Base-by-base conservation (phyloP, 1,140 invertebrate genomes). In the Bicyclus anynana region DNA sequence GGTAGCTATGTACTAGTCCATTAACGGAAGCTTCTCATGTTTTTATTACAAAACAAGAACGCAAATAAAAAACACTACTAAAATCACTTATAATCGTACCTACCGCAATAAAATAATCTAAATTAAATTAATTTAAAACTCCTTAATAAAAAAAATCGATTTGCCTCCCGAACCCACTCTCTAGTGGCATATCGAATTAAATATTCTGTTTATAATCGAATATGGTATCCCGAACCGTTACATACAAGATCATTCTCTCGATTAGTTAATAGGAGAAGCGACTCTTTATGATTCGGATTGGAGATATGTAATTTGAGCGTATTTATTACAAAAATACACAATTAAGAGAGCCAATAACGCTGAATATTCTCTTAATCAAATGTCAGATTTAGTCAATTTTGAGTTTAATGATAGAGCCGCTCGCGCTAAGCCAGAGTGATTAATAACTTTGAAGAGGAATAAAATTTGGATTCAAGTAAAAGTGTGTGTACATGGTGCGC, bases 381-480 rank as follows among this genome's bases (percentile, higher is more conserved):
- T 62, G 84, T 87, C 84, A 69, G 84, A 84, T 87, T 85, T 84
- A 73, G 79, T 69, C 62, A 80, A 79, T 83, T 79, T 81, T 77
- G 72, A 67, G 60, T 78, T 74, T 80, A 87, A 83, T 86, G 72
- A 83, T 80, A 79, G 73, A 62, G 69, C 70, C 74, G 60, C 61
- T 54, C 49, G 67, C 67, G 67, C 72, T 85, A 85, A 87, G 76
- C 81, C 72, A 52, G 38, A 53, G 59, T 84, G 80, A 87, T 84
- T 77, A 78, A 87, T 85, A 55, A 57, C 58, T 21, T 59, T 67
- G 63, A 65, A 68, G 60, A 58, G 58, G 50, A 68, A 72, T 69
- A 64, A 75, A 68, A 81, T 71, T 74, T 56, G 53, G 67, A 78
- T 76, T 78, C 74, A 66, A 72, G 62, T 68, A 69, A 72, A 72